Conservation (phyloP, 2,797 vertebrate genomes). For the Pseudotriccus pelzelni region DNA sequence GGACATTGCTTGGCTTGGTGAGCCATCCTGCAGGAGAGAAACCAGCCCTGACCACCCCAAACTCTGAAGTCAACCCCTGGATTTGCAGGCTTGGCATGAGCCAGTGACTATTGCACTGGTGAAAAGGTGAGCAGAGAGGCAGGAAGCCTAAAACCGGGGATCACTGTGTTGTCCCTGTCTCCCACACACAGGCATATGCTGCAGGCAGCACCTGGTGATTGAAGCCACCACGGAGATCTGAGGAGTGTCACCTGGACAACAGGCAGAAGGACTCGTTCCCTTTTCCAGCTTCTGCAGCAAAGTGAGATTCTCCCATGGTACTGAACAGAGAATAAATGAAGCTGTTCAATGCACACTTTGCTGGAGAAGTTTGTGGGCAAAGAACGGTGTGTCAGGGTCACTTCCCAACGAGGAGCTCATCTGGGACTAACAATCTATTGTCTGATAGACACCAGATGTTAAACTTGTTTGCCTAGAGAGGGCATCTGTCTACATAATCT, state of each 20-base stretch:
- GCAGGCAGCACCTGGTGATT: neutral
- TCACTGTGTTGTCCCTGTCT: neutral
- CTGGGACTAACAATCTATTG: neutral
- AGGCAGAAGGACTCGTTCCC: neutral
- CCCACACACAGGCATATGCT: neutral
- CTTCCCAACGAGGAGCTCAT: neutral
- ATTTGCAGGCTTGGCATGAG: neutral
- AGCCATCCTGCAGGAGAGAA: neutral
- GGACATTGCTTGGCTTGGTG: neutral
- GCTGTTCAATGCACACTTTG: neutral
- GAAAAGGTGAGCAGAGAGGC: neutral
- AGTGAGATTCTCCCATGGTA: neutral
- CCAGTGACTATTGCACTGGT: neutral
- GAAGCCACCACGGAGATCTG: neutral
- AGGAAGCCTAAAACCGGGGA: neutral
- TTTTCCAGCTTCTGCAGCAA: neutral
- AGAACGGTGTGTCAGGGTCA: neutral
- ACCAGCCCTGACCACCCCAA: neutral
- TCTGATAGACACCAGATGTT: neutral
- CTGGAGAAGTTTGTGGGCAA: neutral
- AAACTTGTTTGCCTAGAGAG: neutral
- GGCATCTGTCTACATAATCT: neutral
- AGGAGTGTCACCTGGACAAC: neutral
- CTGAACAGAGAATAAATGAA: neutral
- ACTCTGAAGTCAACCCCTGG: neutral